phyloP scores from a whole-genome alignment of 2,797 vertebrate species.

The Cygnus olor region DNA sequence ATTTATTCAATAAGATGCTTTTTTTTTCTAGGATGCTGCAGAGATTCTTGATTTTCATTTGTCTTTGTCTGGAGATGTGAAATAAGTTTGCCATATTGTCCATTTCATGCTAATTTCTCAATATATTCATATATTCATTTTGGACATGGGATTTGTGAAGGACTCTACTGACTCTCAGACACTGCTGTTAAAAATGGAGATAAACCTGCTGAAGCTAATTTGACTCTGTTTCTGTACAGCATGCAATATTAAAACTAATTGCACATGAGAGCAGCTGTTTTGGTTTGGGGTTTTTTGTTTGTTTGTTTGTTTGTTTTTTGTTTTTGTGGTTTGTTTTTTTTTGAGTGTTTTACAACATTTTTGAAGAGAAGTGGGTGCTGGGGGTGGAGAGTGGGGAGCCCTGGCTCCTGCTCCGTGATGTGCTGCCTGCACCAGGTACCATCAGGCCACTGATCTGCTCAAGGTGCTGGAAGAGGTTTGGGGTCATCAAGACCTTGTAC shows the following conservation, averaged over 20 bases:
- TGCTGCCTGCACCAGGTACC: background rate
- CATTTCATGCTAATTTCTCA: constrained; percentile 35
- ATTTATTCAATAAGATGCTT: constrained; percentile 36
- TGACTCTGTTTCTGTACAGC: background rate
- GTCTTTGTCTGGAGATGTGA: constrained; percentile 30
- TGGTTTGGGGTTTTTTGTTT: background rate
- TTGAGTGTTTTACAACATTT: background rate
- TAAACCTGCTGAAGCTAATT: constrained; percentile 25
- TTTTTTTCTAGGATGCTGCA: background rate
- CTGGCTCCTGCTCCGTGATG: background rate
- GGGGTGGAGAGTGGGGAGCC: background rate
- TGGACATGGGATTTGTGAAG: constrained; percentile 1
- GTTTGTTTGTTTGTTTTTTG: too few species aligned
- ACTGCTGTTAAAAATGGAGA: constrained; percentile 28
- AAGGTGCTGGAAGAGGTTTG: background rate
- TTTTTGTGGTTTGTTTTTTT: background rate
- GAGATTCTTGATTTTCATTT: constrained; percentile 57
- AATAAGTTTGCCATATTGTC: constrained; percentile 23
- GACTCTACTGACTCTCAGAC: background rate
- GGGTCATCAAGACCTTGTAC: background rate
- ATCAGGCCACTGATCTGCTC: background rate
- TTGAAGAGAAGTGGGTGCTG: background rate
- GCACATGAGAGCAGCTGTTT: background rate
- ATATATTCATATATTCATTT: constrained; percentile 30
- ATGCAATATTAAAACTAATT: constrained; percentile 24